Evolutionary conservation across 2,113 vertebrate genomes (phyloP).

Genomic region (Albula glossodonta): DNA sequence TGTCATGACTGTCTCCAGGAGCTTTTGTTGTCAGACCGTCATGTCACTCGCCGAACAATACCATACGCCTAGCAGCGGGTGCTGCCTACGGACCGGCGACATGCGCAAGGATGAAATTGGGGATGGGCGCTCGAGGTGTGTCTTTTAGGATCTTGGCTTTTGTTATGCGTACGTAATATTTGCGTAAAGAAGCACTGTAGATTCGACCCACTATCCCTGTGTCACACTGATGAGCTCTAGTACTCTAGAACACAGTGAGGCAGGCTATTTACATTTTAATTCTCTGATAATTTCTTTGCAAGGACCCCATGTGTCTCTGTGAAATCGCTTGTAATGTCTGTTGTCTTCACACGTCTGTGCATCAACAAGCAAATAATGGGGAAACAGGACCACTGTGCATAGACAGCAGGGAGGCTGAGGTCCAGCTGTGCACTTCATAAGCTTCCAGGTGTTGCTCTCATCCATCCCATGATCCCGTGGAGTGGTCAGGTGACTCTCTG

Average conservation of each 20-base stretch:
- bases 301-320: too few relatives aligned
- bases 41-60: background rate
- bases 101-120: slow-evolving; percentile 1
- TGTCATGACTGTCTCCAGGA: background rate
- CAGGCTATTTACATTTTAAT: too few relatives aligned
- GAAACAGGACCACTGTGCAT: background rate
- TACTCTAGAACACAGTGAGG: too few relatives aligned
- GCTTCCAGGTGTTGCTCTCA: background rate
- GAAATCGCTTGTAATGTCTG: too few relatives aligned
- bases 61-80: background rate
- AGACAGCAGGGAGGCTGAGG: background rate
- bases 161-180: background rate
- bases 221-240: background rate
- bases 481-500: background rate
- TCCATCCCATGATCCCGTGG: background rate
- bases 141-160: background rate
- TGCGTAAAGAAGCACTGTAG: background rate
- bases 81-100: background rate
- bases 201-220: background rate
- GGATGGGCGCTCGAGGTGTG: background rate
- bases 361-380: too few relatives aligned
- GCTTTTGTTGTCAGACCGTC: background rate
- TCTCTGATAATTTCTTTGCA: too few relatives aligned
- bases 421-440: background rate
- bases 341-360: background rate